These are phyloP conservation scores for Nephrotoma flavescens DNA, from an alignment of 2,888 invertebrate genomes.

Conservation along the genomic window DNA sequence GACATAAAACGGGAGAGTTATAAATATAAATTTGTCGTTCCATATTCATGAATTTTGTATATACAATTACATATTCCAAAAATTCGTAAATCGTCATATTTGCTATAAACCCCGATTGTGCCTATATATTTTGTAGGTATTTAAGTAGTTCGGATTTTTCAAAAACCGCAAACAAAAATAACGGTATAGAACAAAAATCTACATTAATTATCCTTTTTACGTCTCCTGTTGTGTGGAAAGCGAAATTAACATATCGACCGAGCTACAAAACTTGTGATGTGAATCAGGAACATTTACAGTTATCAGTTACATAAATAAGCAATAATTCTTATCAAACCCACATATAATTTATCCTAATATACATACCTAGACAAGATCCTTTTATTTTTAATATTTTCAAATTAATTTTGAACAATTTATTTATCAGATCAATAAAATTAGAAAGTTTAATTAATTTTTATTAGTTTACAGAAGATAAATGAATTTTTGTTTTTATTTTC, in stretches of 20 bases:
- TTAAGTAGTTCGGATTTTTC: neutral
- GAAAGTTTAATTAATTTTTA: neutral
- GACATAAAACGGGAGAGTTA: neutral
- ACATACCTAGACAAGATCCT: neutral
- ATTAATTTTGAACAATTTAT: neutral
- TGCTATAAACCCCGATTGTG: neutral
- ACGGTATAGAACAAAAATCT: neutral
- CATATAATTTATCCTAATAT: neutral
- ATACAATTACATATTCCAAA: neutral
- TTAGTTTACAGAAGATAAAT: neutral
- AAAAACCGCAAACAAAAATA: neutral
- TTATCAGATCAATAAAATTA: neutral
- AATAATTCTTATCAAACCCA: neutral
- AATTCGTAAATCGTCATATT: neutral
- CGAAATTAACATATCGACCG: neutral
- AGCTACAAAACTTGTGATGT: neutral
- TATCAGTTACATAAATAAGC: neutral
- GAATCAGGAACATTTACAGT: neutral
- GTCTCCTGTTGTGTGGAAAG: neutral
- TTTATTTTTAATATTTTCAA: neutral
- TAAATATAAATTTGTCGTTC: neutral
- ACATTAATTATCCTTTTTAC: neutral
- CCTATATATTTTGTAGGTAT: neutral
- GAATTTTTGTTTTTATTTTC: neutral
- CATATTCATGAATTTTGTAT: neutral